Evolutionary conservation across 2,113 vertebrate species (phyloP).

Genomic region (Daphoenositta chrysoptera): DNA sequence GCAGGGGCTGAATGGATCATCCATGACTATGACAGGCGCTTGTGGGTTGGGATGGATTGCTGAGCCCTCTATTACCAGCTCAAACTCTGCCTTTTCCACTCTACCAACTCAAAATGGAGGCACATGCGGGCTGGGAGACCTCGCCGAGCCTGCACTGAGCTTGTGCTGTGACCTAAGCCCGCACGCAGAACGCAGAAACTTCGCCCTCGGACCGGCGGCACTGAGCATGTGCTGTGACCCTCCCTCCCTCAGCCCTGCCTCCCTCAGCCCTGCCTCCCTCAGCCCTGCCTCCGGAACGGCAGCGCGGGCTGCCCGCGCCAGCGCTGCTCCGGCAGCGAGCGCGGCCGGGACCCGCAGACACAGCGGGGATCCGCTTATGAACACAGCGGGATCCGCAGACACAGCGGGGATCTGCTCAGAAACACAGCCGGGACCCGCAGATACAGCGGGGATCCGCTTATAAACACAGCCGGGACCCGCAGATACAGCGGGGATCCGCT

Average conservation of each 20-base stretch:
- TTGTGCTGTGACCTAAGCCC: slow-evolving; percentile 98
- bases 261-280: background rate
- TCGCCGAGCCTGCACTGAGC: slow-evolving; percentile 87
- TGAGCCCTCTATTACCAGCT: slow-evolving; percentile 29
- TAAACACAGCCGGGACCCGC: too few relatives aligned
- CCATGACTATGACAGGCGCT: slow-evolving; percentile 88
- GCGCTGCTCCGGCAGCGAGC: accelerated
- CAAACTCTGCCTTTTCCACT: slow-evolving; percentile 79
- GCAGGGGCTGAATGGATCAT: slow-evolving; percentile 91
- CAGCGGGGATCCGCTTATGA: background rate
- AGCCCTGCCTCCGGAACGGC: background rate
- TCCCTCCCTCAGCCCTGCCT: background rate
- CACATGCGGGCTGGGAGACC: slow-evolving; percentile 84
- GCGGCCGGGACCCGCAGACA: background rate
- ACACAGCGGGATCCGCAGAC: too few relatives aligned
- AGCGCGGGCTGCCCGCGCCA: background rate
- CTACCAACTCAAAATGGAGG: slow-evolving; percentile 98
- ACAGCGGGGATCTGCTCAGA: background rate
- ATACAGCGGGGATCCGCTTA: background rate
- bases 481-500: too few relatives aligned
- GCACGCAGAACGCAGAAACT: slow-evolving; percentile 89
- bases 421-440: too few relatives aligned
- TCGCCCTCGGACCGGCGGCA: slow-evolving; percentile 83
- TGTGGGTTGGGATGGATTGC: slow-evolving; percentile 53
- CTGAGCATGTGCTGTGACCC: slow-evolving; percentile 99